A percentile compares a stretch with the other conserved stretches of the same genome.
phyloP scores from a whole-genome alignment of 2,888 invertebrate genomes.

The Lepeophtheirus nordmannii region DNA sequence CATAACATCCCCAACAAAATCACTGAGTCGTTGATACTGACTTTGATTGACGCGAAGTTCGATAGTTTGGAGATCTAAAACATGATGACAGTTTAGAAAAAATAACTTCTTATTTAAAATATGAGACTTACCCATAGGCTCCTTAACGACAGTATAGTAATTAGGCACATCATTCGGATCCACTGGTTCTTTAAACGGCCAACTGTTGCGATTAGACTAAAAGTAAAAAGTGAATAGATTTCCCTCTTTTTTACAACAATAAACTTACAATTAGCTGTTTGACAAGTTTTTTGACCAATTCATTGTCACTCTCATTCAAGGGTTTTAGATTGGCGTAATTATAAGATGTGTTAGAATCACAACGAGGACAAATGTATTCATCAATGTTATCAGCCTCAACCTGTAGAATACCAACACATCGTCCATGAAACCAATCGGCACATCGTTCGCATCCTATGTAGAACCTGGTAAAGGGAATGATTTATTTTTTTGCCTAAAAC shows the following conservation, averaged over 20 bases:
- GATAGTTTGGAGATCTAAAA: conserved; percentile 78
- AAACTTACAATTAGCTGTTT: conserved; percentile 43
- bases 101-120: conserved; percentile 23
- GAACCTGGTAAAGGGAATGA: conserved; percentile 48
- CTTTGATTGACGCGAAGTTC: conserved; percentile 68
- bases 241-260: background rate
- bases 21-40: conserved; percentile 68
- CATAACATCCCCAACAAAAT: conserved; percentile 93
- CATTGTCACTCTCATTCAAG: conserved; percentile 59
- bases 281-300: conserved; percentile 63
- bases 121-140: conserved; percentile 68
- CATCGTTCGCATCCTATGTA: conserved; percentile 98
- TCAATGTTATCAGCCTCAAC: conserved; percentile 87
- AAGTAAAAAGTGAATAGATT: conserved; percentile 26
- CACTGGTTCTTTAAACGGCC: conserved; percentile 96
- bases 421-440: conserved; percentile 97
- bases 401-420: conserved; percentile 85
- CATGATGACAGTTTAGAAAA: conserved; percentile 26
- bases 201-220: conserved; percentile 81
- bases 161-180: conserved; percentile 90
- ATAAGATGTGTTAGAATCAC: conserved; percentile 72
- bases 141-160: conserved; percentile 86
- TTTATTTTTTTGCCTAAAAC: no score
- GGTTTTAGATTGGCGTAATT: conserved; percentile 80
- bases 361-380: conserved; percentile 89